These are phyloP conservation scores for Thripadectes ignobilis DNA, from an alignment of 2,797 vertebrate species.

Conservation along the genomic window DNA sequence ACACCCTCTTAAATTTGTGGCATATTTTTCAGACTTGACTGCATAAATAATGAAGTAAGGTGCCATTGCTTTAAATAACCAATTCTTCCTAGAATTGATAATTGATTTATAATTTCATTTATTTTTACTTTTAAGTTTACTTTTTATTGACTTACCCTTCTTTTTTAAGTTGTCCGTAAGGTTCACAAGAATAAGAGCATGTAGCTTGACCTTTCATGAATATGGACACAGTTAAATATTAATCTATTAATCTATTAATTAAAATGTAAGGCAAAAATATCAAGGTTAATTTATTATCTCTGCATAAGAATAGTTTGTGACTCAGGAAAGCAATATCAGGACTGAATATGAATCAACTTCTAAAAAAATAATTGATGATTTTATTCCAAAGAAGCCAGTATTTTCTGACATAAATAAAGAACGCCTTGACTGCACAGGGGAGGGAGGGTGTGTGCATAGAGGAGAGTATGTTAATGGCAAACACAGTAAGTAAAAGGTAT, in stretches of 20 bases:
- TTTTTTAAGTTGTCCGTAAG: neutral
- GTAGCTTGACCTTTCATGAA: neutral
- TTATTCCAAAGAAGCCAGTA: neutral
- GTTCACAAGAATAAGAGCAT: neutral
- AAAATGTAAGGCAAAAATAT: neutral
- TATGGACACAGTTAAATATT: neutral
- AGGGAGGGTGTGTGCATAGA: accelerated
- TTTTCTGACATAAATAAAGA: neutral
- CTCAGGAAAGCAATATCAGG: neutral
- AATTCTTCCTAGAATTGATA: neutral
- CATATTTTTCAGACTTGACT: neutral
- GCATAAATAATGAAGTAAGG: neutral
- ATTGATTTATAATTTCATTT: neutral
- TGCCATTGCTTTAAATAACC: neutral
- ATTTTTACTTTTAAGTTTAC: neutral
- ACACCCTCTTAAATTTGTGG: neutral
- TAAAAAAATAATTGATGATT: neutral
- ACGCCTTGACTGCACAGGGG: neutral
- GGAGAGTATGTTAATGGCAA: neutral
- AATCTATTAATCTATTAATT: neutral
- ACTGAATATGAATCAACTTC: neutral
- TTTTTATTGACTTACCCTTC: neutral
- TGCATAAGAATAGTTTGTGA: neutral
- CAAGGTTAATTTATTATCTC: neutral
- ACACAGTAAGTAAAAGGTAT: neutral